These are phyloP conservation scores for Drosophila meridionalis DNA, from an alignment of 2,888 invertebrate genomes.

Conservation along the genomic window DNA sequence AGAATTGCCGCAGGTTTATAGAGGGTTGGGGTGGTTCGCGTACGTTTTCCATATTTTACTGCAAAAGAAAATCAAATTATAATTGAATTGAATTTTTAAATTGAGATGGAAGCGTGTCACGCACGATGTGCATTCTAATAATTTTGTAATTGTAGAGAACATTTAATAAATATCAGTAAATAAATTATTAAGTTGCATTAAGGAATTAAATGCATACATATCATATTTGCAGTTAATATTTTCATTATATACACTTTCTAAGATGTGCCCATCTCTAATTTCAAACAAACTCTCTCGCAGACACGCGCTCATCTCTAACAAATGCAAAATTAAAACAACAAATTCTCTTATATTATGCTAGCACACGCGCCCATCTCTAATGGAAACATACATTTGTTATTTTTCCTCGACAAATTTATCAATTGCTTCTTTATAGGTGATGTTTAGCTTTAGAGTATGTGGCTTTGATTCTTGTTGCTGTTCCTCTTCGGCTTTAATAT, in stretches of 20 bases:
- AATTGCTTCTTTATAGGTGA: conserved; percentile 83
- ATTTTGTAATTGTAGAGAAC: neutral
- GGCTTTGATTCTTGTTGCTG: conserved; percentile 16
- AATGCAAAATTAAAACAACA: neutral
- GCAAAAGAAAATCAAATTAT: neutral
- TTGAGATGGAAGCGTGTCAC: neutral
- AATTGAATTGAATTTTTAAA: no score
- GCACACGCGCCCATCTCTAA: conserved; percentile 1
- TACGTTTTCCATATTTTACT: conserved; percentile 76
- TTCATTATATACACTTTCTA: neutral
- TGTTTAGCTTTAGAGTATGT: conserved; percentile 59
- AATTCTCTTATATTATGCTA: neutral
- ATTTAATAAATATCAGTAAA: neutral
- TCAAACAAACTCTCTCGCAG: neutral
- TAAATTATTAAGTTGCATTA: neutral
- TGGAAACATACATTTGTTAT: conserved; percentile 21
- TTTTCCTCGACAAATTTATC: conserved; percentile 69
- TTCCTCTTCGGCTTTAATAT: conserved; percentile 38
- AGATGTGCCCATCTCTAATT: neutral
- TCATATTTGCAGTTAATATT: neutral
- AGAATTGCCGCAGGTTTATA: conserved; percentile 66
- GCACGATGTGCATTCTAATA: neutral
- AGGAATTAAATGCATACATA: neutral
- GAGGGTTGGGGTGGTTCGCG: conserved; percentile 55
- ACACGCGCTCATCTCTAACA: neutral